A percentile compares a stretch with the other conserved stretches of the same genome.
These are phyloP conservation scores for Engraulis encrasicolus DNA, from an alignment of 2,113 vertebrate genomes.

Conservation along the genomic window DNA sequence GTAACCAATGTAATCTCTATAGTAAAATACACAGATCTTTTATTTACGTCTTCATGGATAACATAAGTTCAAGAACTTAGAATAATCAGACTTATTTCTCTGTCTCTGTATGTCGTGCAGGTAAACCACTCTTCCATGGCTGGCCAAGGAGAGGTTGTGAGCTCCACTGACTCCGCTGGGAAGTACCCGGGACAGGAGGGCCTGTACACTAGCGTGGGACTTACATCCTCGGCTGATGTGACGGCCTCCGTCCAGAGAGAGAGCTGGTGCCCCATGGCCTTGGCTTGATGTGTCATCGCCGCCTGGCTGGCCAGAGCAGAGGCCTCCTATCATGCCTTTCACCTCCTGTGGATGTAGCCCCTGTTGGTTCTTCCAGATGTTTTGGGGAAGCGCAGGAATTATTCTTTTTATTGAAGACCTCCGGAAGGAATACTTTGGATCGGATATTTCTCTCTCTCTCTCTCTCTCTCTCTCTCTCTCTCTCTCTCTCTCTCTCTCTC, in stretches of 20 bases:
- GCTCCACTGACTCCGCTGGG: slow-evolving; percentile 79
- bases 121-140: slow-evolving; percentile 85
- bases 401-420: too few relatives aligned
- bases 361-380: slow-evolving; percentile 29
- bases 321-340: slow-evolving; percentile 24
- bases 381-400: too few relatives aligned
- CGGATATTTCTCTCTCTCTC: slow-evolving; percentile 54
- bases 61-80: neutral
- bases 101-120: too few relatives aligned
- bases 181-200: slow-evolving; percentile 92
- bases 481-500: too few relatives aligned
- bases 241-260: slow-evolving; percentile 87
- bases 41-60: neutral
- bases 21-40: too few relatives aligned
- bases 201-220: slow-evolving; percentile 86
- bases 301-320: neutral
- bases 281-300: slow-evolving; percentile 88
- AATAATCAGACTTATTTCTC: slow-evolving; percentile 25
- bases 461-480: too few relatives aligned
- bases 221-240: slow-evolving; percentile 87
- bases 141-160: slow-evolving; percentile 80
- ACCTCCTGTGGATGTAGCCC: slow-evolving; percentile 55
- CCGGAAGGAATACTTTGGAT: slow-evolving; percentile 71
- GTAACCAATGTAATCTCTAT: too few relatives aligned
- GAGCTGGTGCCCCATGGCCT: slow-evolving; percentile 92